Conservation (phyloP, 2,888 invertebrate species). For the Tribolium freemani region DNA sequence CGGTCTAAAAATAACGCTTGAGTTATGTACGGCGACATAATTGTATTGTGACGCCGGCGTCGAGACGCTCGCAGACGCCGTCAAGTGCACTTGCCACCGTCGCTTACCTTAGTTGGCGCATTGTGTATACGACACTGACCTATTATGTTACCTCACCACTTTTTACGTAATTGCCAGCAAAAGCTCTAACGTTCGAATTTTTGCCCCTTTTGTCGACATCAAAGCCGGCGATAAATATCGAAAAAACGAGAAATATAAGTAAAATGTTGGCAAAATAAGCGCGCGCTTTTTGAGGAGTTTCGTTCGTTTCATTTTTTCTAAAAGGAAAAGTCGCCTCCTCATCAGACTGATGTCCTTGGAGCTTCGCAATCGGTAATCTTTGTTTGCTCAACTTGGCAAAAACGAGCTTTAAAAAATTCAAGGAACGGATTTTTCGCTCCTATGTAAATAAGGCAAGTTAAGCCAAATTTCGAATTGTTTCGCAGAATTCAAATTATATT, state of each 20-base stretch:
- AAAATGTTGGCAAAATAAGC: not conserved
- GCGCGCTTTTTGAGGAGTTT: not conserved
- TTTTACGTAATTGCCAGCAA: slow-evolving; percentile 33
- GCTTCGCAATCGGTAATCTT: not conserved
- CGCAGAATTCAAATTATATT: not conserved
- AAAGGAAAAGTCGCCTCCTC: not conserved
- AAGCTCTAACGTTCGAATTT: slow-evolving; percentile 14
- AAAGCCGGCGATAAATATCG: not conserved
- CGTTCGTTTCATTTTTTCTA: slow-evolving; percentile 6
- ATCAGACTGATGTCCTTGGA: slow-evolving; percentile 7
- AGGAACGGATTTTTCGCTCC: too few species aligned
- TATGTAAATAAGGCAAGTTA: too few species aligned
- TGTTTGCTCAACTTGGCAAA: not conserved
- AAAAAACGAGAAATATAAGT: not conserved
- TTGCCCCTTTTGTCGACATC: slow-evolving; percentile 2
- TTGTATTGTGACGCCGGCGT: slow-evolving; percentile 44
- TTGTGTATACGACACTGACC: slow-evolving; percentile 43
- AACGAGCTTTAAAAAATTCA: too few species aligned
- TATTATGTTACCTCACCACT: slow-evolving; percentile 28
- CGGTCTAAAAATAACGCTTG: slow-evolving; percentile 34
- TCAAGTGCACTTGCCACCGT: slow-evolving; percentile 44
- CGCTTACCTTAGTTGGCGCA: slow-evolving; percentile 40
- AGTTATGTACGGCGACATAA: slow-evolving; percentile 41
- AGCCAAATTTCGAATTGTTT: too few species aligned
- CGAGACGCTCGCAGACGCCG: slow-evolving; percentile 40